Conservation (phyloP, 2,113 vertebrate species). For the Sinocyclocheilus maitianheensis region DNA sequence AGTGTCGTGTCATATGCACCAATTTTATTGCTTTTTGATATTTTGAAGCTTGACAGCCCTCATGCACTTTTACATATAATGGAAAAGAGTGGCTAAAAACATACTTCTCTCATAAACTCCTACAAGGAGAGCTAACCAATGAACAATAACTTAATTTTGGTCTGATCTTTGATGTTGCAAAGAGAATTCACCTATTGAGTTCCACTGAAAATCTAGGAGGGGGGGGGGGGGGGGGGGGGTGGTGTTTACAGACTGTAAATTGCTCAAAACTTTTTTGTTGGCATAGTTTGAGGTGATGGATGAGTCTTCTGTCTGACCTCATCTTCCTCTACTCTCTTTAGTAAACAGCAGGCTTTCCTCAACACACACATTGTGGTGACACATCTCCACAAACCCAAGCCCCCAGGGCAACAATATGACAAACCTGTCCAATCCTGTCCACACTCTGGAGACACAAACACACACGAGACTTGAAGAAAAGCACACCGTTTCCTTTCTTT, state of each 20-base stretch:
- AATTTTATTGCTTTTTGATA: background rate
- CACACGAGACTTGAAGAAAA: background rate
- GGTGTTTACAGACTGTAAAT: background rate
- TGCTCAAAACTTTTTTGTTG: background rate
- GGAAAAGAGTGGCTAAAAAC: no score
- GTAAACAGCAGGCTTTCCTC: conserved; percentile 18
- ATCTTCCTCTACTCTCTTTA: background rate
- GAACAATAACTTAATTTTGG: no score
- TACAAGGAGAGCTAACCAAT: no score
- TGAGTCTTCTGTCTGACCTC: background rate
- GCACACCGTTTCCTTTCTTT: background rate
- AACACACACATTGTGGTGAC: background rate
- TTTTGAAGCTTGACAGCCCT: no score
- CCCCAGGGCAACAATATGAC: conserved; percentile 17
- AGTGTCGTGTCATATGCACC: background rate
- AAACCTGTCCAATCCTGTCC: background rate
- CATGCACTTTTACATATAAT: no score
- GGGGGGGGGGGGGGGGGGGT: no score
- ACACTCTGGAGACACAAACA: conserved; percentile 17
- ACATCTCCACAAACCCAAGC: conserved; percentile 18
- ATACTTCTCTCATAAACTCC: no score
- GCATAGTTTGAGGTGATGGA: background rate
- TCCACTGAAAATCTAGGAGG: background rate
- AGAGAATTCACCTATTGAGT: no score
- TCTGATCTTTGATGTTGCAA: no score